Base-by-base conservation (phyloP, 64 coral and sea anemone species). In the Astreopora myriophthalma region DNA sequence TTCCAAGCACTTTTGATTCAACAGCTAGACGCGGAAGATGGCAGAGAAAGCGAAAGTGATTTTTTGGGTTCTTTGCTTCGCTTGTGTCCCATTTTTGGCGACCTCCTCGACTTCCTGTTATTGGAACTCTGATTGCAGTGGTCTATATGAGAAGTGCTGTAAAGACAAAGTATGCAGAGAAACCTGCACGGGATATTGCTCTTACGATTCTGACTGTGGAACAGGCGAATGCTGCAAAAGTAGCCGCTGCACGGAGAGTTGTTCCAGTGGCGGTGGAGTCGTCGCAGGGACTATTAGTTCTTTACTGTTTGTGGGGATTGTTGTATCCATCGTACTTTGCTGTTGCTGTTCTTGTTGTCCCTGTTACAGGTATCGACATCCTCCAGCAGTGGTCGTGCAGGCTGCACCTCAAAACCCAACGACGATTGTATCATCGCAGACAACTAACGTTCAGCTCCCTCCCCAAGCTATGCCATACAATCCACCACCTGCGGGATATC, bases 321-420 rank as follows among this genome's bases (percentile, higher is more conserved):
- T 83, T 0, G 22, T 64, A 25, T 83, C 79, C 17, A 65, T 83
- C 16, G 57, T 65, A 19, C 19, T 34, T 13, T 83, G 79, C 31
- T 64, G 60, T 9, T 83, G 57, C 17, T 83, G 79, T 64, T 55
- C 79, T 6, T 83, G 79, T 64, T 83, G 79, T 5, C 79, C 79
- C 30, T 64, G 10, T 22, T 83, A 83, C 79, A 57, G 79, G 28
- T 5, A 65, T 23, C 79, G 79, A 37, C 19, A 60, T 11, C 19
- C 52, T 5, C 31, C 55, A 2, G 9, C 31, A 37, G 57, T 37
- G 1, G 48, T 83, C 1, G 19, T 64, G 2, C 22, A 28, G 0
- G n/a, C n/a, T n/a, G 52, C 32, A 25, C 52, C 75, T 16, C 8
- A 38, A 13, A 37, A 30, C 1, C 49, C 25, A 29, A 3, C 31